Evolutionary conservation across 2,888 invertebrate species (phyloP), one percentile per base, ranked within the genome.

Genomic region (Clistopyga incitator): DNA sequence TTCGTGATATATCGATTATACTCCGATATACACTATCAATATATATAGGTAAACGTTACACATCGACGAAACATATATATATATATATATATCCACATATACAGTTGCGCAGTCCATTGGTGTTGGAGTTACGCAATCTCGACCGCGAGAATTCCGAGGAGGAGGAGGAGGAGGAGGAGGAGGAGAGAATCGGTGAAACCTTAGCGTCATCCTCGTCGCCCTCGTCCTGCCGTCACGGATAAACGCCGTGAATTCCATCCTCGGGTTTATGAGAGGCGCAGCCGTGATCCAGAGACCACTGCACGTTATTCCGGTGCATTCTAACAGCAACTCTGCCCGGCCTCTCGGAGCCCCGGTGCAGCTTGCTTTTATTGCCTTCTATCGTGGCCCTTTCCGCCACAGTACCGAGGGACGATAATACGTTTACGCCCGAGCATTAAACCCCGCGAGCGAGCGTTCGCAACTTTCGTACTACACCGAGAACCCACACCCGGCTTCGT

Each of bases 401-500:
- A 52, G 34, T 42, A 52, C 54, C 34, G 34, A 56, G 34, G 13
- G 67, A 67, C 74, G 72, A 74, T 78, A 72, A 74, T 74, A 78
- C 78, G 68, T 82, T 82, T 82, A 74, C 61, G 82, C 50, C 20
- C 74, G 68, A 64, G 74, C 68, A 59, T 82, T 78, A 82, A 82
- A 78, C 52, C 59, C 45, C 68, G n/a, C 56, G 38, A 77, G 72
- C 59, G 68, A 59, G 61, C 42, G 42, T 78, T 64, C 11, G 70
- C 68, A 75, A 78, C 78, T 74, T 70, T 74, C 74, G 71, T 74
- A 54, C 52, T 52, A 42, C 74, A 78, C 25, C 42, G 74, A 78
- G 72, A 78, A n/a, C 29, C 20, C 42, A 61, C 59, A 67, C 23
- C n/a, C 11, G 47, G 42, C n/a, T 34, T 42, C 15, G 45, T 6